Conservation (phyloP, 2,113 vertebrate genomes). For the Pyrgilauda ruficollis region DNA sequence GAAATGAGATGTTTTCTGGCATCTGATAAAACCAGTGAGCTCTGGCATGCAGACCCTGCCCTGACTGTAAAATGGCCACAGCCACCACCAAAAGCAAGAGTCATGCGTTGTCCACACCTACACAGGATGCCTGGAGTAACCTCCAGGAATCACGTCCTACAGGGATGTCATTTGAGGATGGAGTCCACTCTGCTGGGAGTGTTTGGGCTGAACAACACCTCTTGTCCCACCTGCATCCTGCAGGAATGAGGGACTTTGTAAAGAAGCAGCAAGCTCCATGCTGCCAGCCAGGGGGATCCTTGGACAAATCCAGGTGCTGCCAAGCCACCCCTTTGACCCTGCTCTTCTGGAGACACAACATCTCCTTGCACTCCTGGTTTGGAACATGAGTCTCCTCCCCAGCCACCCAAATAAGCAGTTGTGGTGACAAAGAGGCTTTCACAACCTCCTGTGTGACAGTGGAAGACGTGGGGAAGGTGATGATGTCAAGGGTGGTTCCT, state of each 20-base stretch:
- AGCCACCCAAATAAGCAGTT: background rate
- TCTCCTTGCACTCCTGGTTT: background rate
- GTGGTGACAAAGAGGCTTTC: background rate
- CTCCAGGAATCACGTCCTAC: background rate
- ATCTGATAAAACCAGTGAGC: background rate
- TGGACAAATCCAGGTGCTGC: background rate
- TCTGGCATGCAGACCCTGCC: background rate
- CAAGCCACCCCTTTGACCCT: background rate
- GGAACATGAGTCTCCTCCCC: background rate
- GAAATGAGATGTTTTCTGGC: background rate
- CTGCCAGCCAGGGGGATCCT: background rate
- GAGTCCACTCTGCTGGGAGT: background rate
- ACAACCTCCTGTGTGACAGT: background rate
- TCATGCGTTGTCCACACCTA: background rate
- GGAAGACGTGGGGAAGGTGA: background rate
- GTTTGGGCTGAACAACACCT: background rate
- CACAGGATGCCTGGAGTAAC: background rate
- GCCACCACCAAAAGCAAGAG: background rate
- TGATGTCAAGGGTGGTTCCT: constrained; percentile 3
- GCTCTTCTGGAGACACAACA: background rate
- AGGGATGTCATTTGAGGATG: background rate
- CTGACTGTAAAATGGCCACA: background rate
- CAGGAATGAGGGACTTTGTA: background rate
- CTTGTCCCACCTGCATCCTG: background rate
- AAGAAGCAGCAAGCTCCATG: background rate